phyloP scores from a whole-genome alignment of 2,797 vertebrate genomes.

The Eulemur rubriventer region DNA sequence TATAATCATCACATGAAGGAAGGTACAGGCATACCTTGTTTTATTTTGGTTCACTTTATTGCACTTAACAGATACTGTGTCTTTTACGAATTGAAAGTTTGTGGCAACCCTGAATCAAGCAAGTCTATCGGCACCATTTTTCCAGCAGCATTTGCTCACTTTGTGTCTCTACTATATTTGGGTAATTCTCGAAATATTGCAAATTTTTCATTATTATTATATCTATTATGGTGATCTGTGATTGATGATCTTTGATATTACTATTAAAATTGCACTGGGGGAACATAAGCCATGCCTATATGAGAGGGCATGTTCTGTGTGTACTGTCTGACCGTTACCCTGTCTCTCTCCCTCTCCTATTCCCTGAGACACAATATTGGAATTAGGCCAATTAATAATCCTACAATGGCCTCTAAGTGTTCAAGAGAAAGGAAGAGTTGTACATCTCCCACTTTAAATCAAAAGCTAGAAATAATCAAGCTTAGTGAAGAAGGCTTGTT shows the following conservation, averaged over 20 bases:
- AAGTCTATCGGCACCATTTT: background rate
- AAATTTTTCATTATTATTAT: background rate
- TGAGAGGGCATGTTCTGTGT: no score
- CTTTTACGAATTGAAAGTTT: background rate
- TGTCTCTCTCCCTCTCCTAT: background rate
- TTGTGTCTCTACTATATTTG: background rate
- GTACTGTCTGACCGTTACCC: background rate
- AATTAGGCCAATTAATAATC: background rate
- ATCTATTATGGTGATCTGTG: background rate
- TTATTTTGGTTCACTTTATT: background rate
- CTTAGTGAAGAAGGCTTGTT: background rate
- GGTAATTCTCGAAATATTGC: background rate
- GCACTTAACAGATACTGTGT: background rate
- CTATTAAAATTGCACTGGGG: background rate
- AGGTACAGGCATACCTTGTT: background rate
- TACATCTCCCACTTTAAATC: background rate
- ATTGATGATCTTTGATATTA: background rate
- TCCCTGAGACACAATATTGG: background rate
- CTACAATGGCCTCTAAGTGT: background rate
- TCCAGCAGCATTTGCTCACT: background rate
- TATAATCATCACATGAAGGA: background rate
- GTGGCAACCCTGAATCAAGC: background rate
- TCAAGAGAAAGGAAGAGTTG: background rate
- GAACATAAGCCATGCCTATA: background rate
- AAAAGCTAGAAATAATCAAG: background rate